Evolutionary conservation across 2,888 invertebrate genomes (phyloP).

Genomic region (Ganaspis brasiliensis): DNA sequence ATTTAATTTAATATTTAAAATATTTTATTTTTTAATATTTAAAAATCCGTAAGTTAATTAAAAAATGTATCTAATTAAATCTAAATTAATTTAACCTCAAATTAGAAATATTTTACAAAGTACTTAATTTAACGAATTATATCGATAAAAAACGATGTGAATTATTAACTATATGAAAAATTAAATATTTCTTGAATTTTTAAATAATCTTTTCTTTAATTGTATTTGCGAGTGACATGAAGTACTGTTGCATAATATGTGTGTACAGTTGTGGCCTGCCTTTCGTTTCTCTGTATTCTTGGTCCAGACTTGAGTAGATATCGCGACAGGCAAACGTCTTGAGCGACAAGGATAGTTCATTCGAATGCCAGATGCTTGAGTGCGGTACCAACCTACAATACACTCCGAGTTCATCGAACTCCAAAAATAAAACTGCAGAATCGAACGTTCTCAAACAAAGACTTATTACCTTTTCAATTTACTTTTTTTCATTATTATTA

Average conservation of each 20-base stretch:
- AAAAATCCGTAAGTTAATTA: too few species aligned
- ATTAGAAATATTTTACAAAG: too few species aligned
- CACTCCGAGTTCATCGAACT: constrained; percentile 44
- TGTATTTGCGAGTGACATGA: background rate
- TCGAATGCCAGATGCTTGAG: constrained; percentile 31
- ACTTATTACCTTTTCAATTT: background rate
- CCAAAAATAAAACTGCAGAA: constrained; percentile 46
- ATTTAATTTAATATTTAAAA: too few species aligned
- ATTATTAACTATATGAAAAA: too few species aligned
- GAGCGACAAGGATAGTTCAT: constrained; percentile 19
- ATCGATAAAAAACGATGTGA: too few species aligned
- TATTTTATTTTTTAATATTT: too few species aligned
- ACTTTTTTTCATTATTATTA: too few species aligned
- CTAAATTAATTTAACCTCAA: too few species aligned
- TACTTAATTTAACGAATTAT: too few species aligned
- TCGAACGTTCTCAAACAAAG: constrained; percentile 21
- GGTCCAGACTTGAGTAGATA: constrained; percentile 7
- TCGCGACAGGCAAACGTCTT: constrained; percentile 24
- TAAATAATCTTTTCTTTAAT: too few species aligned
- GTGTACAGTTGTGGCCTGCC: constrained; percentile 18
- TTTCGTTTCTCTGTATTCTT: constrained; percentile 50
- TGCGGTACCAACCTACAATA: constrained; percentile 21
- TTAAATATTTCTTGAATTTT: too few species aligned
- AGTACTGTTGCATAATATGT: constrained; percentile 15
- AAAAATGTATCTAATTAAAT: too few species aligned